Base-by-base conservation (phyloP, 1,140 invertebrate genomes). In the Thaumetopoea pityocampa region DNA sequence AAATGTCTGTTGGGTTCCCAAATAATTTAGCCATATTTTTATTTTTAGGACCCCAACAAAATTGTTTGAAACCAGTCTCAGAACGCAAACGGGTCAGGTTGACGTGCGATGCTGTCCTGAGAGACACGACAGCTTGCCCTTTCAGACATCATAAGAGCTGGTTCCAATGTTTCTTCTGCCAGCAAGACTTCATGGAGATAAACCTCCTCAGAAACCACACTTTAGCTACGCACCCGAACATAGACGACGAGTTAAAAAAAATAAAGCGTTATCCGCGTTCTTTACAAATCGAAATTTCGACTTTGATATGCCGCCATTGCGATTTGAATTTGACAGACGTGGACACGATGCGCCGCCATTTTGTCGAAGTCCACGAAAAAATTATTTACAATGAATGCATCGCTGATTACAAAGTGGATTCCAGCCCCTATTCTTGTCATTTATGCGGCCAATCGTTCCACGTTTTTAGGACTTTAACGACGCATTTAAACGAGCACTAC, bases 61-160 rank as follows among this genome's bases (percentile, higher is more conserved):
- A 26, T n/a, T 18, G 14, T 22, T 18, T 18, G 1, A 78, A 74
- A 50, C 59, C 67, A 44, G 35, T 81, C 16, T 81, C 74, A 1
- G 72, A 81, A 56, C 34, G 72, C 0, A 72, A 65, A 52, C 54
- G 62, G 3, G 34, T 74, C 1, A 77, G 69, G n/a, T 6, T 67
- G 6, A 81, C 77, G 0, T 74, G 70, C 24, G 48, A 50, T 0
- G 63, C 42, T 1, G 64, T 82, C 2, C 50, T 82, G 0, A 55
- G 42, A 32, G 47, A 70, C 23, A 78, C 78, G 2, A 79, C 70
- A 0, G 78, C 78, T 0, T 82, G 74, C 24, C 78, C 73, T 0
- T 82, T 82, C 48, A 51, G 74, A 9, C 76, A 82, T 27, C 69
- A 76, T 52, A 78, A 70, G 16, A 82, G 78, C 51, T 80, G 76